Base-by-base conservation (phyloP, 2,797 vertebrate genomes). In the Rhyacichthys aspro region DNA sequence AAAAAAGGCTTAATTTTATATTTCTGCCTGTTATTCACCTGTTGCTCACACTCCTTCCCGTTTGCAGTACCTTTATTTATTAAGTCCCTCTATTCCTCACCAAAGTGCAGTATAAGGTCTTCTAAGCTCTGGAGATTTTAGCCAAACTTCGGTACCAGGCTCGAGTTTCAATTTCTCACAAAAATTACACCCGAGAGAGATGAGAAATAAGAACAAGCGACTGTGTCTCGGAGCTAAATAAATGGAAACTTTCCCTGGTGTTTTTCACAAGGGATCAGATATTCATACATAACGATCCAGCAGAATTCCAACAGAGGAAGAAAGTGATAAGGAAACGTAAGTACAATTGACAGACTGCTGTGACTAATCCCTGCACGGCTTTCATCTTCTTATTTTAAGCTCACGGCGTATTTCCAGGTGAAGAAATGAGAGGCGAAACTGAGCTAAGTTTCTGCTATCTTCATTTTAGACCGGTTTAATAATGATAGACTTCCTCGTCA, bases 331-430 rank as follows among this genome's bases (percentile, higher is more conserved):
- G 70, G 57, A 57, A 61, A 74, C 59, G 66, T 63, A 66, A 76
- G 67, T 70, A 59, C 61, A 78, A 75, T 47, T 67, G 81, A 80
- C 65, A 70, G 60, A 66, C 61, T 58, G 58, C 64, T 70, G 55
- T 59, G 67, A 79, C 64, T 63, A 70, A 86, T 81, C 72, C 74
- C 28, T 42, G 49, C 33, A 82, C 73, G 58, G 62, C 79, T 72
- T 79, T 79, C 66, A 79, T 75, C 63, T 60, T 32, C 63, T n/a
- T 55, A 49, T 85, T 65, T 78, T 60, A 72, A 63, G 59, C 53
- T 73, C 48, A 44, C 41, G 54, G 75, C 59, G 63, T 18, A 48
- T 82, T 80, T 59, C 68, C 71, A 60, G 65, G 65, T 72, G 67
- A 74, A 74, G 41, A 69, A 78, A 71, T 47, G 47, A 59, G 11